Conservation (phyloP, 2,113 vertebrate genomes). For the Sylvietta virens region DNA sequence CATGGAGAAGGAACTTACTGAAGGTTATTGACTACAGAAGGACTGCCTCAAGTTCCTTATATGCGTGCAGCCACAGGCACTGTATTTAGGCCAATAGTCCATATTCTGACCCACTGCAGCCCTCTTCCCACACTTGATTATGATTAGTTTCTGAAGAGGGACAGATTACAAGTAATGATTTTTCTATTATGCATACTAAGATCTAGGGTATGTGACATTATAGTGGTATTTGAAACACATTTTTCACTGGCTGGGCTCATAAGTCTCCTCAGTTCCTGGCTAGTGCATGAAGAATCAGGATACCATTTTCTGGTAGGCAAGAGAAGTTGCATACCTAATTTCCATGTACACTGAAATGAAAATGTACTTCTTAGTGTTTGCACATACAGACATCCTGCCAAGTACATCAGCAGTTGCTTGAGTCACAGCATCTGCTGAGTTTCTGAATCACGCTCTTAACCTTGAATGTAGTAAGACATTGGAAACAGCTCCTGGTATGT, state of each 20-base stretch:
- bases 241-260: neutral
- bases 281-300: neutral
- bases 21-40: neutral
- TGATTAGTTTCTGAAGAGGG: neutral
- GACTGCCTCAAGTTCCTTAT: neutral
- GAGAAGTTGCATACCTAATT: neutral
- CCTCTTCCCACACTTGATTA: neutral
- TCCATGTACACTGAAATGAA: constrained; percentile 1
- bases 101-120: neutral
- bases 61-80: neutral
- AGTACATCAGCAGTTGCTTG: constrained; percentile 51
- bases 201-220: neutral
- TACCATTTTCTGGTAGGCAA: neutral
- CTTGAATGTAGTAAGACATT: constrained; percentile 11
- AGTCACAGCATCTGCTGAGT: constrained; percentile 59
- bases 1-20: neutral
- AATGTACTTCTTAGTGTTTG: constrained; percentile 41
- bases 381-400: constrained; percentile 48
- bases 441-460: constrained; percentile 53
- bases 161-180: neutral
- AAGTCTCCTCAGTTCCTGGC: neutral
- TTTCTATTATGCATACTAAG: neutral
- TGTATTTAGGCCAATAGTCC: neutral
- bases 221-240: neutral
- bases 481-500: neutral